These are phyloP conservation scores for Limnothrissa miodon DNA, from an alignment of 2,113 vertebrate genomes.

Conservation along the genomic window DNA sequence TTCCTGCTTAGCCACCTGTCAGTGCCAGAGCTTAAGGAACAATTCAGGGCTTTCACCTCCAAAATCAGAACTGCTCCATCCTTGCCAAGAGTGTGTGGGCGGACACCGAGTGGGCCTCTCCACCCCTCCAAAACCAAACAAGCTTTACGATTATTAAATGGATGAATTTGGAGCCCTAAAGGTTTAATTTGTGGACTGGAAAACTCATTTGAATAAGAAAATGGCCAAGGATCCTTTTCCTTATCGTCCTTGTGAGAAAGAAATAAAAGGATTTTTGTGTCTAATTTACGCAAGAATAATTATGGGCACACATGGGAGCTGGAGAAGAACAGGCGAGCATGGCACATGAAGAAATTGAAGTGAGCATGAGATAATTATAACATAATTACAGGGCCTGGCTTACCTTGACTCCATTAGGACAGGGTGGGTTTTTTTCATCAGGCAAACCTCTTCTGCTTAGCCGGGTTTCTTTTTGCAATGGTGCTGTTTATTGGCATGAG, in stretches of 20 bases:
- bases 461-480: conserved; percentile 45
- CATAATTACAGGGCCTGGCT: conserved; percentile 55
- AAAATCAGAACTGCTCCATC: neutral
- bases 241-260: neutral
- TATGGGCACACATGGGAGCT: conserved; percentile 43
- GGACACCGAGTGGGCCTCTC: neutral
- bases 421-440: conserved; percentile 43
- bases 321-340: conserved; percentile 46
- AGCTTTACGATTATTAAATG: neutral
- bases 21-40: neutral
- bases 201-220: conserved; percentile 7
- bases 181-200: conserved; percentile 14
- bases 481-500: conserved; percentile 51
- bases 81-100: neutral
- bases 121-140: neutral
- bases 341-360: conserved; percentile 50
- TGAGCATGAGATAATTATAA: conserved; percentile 60
- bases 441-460: conserved; percentile 50
- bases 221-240: neutral
- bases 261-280: conserved; percentile 9
- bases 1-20: conserved; percentile 29
- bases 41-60: neutral
- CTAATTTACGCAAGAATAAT: conserved; percentile 15
- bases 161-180: neutral
- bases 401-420: conserved; percentile 58